Evolutionary conservation across 2,797 vertebrate genomes (phyloP), one percentile per base, ranked within the genome.

Genomic region (Falco naumanni): DNA sequence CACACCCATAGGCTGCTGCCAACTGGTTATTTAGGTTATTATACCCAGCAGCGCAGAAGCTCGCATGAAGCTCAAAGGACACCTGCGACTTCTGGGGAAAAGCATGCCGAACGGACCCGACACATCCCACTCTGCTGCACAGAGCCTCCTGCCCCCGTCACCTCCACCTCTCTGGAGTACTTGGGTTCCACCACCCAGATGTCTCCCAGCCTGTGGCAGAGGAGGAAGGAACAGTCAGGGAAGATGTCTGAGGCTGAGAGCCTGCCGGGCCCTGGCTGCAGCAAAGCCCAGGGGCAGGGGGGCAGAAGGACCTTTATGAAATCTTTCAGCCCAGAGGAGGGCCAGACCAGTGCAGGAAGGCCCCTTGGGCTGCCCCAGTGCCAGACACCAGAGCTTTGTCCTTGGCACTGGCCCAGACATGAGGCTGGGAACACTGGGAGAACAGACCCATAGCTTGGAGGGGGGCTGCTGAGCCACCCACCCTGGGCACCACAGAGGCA

Each of bases 21-120:
- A 53, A 29, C 0, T 9, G 9, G 22, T 61, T 60, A 17, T n/a
- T n/a, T 24, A n/a, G 20, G 33, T 60, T 66, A 15, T 47, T 54
- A 18, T 1, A 48, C 37, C 18, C 3, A 0, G 19, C 31, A 34
- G 59, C 0, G 4, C 50, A 47, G 78, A 63, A 64, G 48, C 34
- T 63, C 10, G 1, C 29, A 20, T 5, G 28, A 76, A 77, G 57
- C n/a, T 74, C 78, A 39, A 1, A 0, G 31, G 26, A 65, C 21
- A 21, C 19, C 48, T 54, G 25, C 0, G 1, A 15, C 60, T 66
- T 61, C 60, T 61, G 47, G 54, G n/a, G 41, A 43, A 39, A n/a
- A 61, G 33, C 0, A 1, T 33, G 31, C 19, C 1, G 1, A 61
- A 43, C 20, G 71, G 39, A 59, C 9, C 11, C 0, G 0, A 65